These are phyloP conservation scores for Cladopsammia gracilis DNA, from an alignment of 64 coral and sea anemone genomes.

Conservation along the genomic window DNA sequence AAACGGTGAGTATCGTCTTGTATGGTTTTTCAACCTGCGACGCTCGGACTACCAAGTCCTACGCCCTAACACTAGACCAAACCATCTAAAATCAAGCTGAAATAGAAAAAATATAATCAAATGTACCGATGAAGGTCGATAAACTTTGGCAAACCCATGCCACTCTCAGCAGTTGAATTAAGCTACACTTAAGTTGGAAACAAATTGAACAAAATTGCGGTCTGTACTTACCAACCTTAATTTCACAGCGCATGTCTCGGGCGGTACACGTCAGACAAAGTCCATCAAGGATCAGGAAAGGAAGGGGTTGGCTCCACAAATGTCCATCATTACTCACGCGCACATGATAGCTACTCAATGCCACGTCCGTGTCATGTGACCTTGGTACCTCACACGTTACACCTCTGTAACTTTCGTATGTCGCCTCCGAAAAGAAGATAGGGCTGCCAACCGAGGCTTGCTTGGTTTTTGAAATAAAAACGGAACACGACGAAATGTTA, in stretches of 20 bases:
- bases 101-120: too few relatives aligned
- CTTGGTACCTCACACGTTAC: conserved; percentile 48
- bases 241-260: not conserved
- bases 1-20: too few relatives aligned
- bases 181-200: too few relatives aligned
- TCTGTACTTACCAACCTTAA: conserved; percentile 77
- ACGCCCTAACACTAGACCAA: too few relatives aligned
- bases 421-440: conserved; percentile 49
- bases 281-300: conserved; percentile 55
- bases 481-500: not conserved
- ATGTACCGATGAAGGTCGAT: too few relatives aligned
- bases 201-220: not conserved
- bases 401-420: conserved; percentile 62
- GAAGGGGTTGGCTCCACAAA: conserved; percentile 54
- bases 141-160: too few relatives aligned
- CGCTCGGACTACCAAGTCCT: too few relatives aligned
- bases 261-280: conserved; percentile 39
- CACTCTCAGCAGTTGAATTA: too few relatives aligned
- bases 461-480: conserved; percentile 30
- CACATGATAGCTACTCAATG: conserved; percentile 27
- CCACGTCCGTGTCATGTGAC: not conserved
- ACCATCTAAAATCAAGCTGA: too few relatives aligned
- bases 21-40: too few relatives aligned
- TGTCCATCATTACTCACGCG: conserved; percentile 55
- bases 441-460: conserved; percentile 2